phyloP scores from a whole-genome alignment of 2,797 vertebrate genomes.

The Centropyge bicolor region DNA sequence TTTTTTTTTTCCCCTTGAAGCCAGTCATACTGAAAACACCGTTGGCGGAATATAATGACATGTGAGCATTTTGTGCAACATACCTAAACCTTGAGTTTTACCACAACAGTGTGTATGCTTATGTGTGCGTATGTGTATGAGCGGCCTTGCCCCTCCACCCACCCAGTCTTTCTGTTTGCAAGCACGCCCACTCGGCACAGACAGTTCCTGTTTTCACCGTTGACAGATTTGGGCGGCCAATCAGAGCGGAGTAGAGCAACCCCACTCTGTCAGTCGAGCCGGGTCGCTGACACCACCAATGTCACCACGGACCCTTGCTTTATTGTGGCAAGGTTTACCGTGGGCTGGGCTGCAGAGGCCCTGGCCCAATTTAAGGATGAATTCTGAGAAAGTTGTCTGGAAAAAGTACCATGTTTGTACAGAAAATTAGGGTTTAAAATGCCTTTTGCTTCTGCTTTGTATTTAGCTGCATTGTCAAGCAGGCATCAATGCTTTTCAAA shows the following conservation, averaged over 20 bases:
- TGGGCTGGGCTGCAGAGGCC: constrained; percentile 40
- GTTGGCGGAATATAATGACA: constrained; percentile 83
- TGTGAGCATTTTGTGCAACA: constrained; percentile 78
- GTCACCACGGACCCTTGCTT: constrained; percentile 80
- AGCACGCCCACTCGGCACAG: constrained; percentile 85
- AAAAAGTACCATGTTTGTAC: constrained; percentile 1
- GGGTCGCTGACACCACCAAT: constrained; percentile 74
- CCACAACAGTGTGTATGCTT: constrained; percentile 63
- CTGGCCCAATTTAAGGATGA: constrained; percentile 42
- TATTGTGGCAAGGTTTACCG: constrained; percentile 64
- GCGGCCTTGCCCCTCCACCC: constrained; percentile 79
- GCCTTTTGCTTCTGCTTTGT: neutral
- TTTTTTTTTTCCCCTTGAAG: constrained; percentile 66
- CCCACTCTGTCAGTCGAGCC: constrained; percentile 70
- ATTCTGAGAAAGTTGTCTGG: constrained; percentile 32
- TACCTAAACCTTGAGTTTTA: constrained; percentile 68
- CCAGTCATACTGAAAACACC: constrained; percentile 83
- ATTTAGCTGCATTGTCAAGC: constrained; percentile 6
- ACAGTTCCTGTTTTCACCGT: constrained; percentile 88
- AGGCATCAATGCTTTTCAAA: neutral
- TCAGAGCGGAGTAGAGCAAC: constrained; percentile 77
- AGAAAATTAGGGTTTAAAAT: neutral
- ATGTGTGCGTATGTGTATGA: constrained; percentile 42
- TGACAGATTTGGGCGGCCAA: constrained; percentile 80
- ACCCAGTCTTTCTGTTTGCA: constrained; percentile 82